These are phyloP conservation scores for Streptopelia turtur DNA, from an alignment of 2,797 vertebrate genomes.

Conservation along the genomic window DNA sequence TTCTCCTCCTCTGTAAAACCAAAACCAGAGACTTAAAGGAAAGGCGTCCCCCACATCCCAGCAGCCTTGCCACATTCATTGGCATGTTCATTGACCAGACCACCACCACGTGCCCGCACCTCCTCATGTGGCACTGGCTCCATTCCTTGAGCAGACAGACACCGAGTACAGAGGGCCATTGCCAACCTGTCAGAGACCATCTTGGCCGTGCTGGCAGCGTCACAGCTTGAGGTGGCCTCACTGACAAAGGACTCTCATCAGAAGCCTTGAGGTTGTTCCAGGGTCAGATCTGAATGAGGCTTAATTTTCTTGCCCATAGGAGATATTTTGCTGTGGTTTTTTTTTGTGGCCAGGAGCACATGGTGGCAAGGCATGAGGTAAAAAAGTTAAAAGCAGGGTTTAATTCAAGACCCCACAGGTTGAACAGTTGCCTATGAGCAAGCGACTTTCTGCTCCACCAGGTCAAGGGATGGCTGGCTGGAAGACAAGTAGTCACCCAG, in stretches of 20 bases:
- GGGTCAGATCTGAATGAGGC: neutral
- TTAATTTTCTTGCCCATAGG: neutral
- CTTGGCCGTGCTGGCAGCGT: neutral
- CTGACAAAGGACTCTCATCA: neutral
- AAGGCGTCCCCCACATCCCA: neutral
- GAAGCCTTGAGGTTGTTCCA: neutral
- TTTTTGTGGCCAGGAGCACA: neutral
- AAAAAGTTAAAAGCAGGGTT: neutral
- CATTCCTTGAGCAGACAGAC: neutral
- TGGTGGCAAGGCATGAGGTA: neutral
- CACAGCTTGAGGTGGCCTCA: neutral
- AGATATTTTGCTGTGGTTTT: neutral
- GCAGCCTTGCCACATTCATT: rapidly evolving
- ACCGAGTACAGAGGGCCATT: rapidly evolving
- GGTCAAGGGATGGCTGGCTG: neutral
- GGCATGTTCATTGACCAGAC: neutral
- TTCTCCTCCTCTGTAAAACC: slow-evolving; percentile 71
- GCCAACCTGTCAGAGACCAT: neutral
- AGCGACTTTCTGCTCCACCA: neutral
- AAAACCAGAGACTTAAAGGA: neutral
- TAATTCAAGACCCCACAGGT: neutral
- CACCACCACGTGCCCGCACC: rapidly evolving
- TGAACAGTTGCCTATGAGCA: neutral
- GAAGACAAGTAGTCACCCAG: neutral
- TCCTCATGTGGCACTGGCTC: neutral